Conservation (phyloP, 2,888 invertebrate species). For the Chironomus riparius region DNA sequence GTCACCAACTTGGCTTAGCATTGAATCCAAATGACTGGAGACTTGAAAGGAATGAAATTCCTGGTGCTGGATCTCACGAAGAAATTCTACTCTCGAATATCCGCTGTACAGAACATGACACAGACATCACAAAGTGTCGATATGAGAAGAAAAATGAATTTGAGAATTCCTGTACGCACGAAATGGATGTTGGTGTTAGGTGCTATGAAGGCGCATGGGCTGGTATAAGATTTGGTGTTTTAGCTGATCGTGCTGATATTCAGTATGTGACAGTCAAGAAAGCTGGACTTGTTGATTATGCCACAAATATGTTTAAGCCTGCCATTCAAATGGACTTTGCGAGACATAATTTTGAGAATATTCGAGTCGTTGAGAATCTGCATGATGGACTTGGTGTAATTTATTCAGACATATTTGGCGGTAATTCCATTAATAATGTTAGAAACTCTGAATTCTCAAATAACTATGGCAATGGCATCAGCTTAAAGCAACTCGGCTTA, state of each 20-base stretch:
- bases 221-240: constrained; percentile 79
- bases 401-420: constrained; percentile 88
- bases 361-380: constrained; percentile 73
- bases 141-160: constrained; percentile 68
- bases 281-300: constrained; percentile 89
- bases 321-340: constrained; percentile 83
- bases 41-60: constrained; percentile 72
- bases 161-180: constrained; percentile 80
- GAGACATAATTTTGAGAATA: constrained; percentile 70
- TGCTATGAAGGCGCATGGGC: constrained; percentile 93
- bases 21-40: constrained; percentile 89
- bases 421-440: constrained; percentile 70
- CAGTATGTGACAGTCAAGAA: constrained; percentile 82
- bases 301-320: constrained; percentile 77
- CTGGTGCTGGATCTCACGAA: constrained; percentile 65
- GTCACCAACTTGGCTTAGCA: constrained; percentile 88
- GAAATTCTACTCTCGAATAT: constrained; percentile 77
- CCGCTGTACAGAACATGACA: constrained; percentile 81
- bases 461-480: constrained; percentile 81
- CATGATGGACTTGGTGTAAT: constrained; percentile 89
- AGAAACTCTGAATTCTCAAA: constrained; percentile 75
- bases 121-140: constrained; percentile 79
- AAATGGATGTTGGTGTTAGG: constrained; percentile 77
- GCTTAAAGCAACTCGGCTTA: constrained; percentile 79
- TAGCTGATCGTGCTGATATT: constrained; percentile 77